phyloP scores from a whole-genome alignment of 2,113 vertebrate species.

The Callithrix jacchus region DNA sequence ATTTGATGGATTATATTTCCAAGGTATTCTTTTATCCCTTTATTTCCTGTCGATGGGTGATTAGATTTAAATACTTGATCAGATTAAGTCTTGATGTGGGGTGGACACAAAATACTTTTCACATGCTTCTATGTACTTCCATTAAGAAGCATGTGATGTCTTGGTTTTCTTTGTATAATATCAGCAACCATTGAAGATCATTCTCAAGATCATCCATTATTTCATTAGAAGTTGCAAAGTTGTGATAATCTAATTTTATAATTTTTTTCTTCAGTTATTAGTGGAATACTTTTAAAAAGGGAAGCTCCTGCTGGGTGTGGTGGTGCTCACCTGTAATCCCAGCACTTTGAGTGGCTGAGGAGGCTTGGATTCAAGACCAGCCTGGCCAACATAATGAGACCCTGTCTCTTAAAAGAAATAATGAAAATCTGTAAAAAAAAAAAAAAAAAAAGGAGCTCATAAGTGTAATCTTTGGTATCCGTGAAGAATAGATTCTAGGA shows the following conservation, averaged over 20 bases:
- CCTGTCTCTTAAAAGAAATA: no score
- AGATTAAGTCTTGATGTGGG: not conserved
- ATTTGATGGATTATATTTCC: not conserved
- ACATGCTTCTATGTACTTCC: not conserved
- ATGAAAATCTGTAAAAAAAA: no score
- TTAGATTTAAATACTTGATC: not conserved
- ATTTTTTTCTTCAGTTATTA: not conserved
- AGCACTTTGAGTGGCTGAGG: no score
- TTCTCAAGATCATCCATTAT: not conserved
- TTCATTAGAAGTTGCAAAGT: not conserved
- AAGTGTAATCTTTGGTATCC: not conserved
- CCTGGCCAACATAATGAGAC: no score
- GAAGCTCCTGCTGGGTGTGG: not conserved
- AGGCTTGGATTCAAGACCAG: no score
- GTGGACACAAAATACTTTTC: not conserved
- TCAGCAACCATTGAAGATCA: not conserved
- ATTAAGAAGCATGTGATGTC: not conserved
- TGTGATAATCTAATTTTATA: not conserved
- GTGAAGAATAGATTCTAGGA: not conserved
- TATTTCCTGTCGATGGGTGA: not conserved
- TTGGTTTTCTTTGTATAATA: not conserved
- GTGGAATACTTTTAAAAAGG: not conserved
- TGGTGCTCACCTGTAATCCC: no score
- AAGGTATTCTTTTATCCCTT: not conserved
- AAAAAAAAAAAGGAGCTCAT: not conserved